Evolutionary conservation across 2,113 vertebrate genomes (phyloP).

Genomic region (Ammodytes marinus): DNA sequence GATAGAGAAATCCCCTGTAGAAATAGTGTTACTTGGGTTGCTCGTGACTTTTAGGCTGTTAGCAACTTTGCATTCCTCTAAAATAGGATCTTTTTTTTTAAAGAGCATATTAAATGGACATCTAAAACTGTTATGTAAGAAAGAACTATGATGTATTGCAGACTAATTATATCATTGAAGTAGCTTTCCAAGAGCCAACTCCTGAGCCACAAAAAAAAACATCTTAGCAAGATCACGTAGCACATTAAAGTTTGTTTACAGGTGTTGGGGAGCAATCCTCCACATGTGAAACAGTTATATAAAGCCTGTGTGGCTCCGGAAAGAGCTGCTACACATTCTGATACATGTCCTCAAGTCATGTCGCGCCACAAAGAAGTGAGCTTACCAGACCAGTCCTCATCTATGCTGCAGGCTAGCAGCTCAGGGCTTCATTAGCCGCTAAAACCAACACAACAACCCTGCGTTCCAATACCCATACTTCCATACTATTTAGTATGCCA

Average conservation of each 20-base stretch:
- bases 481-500: too few species aligned
- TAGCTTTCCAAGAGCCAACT: background rate
- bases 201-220: background rate
- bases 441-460: too few species aligned
- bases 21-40: background rate
- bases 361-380: too few species aligned
- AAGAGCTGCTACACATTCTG: too few species aligned
- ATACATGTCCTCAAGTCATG: too few species aligned
- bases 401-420: too few species aligned
- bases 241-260: slow-evolving; percentile 1
- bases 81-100: too few species aligned
- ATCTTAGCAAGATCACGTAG: too few species aligned
- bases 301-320: background rate
- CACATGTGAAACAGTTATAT: background rate
- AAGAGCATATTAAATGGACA: background rate
- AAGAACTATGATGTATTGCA: background rate
- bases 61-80: background rate
- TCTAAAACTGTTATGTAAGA: background rate
- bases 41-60: background rate
- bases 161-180: background rate
- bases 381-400: too few species aligned
- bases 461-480: too few species aligned
- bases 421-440: too few species aligned
- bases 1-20: background rate
- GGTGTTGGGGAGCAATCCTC: background rate